Evolutionary conservation across 2,113 vertebrate species (phyloP).

Genomic region (Corythaixoides concolor): DNA sequence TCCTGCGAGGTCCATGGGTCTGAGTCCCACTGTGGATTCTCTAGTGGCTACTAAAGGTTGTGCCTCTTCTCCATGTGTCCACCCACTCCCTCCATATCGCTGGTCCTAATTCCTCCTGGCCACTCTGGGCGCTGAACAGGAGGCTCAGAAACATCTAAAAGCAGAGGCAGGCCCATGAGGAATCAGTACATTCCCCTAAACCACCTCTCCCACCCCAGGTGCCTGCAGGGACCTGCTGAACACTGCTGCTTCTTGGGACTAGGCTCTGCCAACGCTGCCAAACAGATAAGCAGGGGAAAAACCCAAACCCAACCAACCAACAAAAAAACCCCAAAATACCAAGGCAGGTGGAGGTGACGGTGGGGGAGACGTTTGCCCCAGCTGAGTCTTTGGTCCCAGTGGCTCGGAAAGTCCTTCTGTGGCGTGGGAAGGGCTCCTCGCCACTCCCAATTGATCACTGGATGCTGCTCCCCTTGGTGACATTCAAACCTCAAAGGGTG

Average conservation of each 20-base stretch:
- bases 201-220: neutral
- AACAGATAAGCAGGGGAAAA: neutral
- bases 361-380: neutral
- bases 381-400: neutral
- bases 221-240: neutral
- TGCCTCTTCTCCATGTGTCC: neutral
- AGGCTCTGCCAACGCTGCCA: rapidly evolving
- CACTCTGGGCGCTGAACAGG: neutral
- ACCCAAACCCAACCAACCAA: no score
- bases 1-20: neutral
- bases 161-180: neutral
- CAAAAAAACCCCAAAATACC: neutral
- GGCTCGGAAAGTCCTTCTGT: neutral
- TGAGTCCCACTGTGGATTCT: neutral
- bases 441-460: rapidly evolving
- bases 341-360: neutral
- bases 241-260: neutral
- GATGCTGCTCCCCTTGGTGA: rapidly evolving
- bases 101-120: neutral
- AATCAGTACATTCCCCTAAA: neutral
- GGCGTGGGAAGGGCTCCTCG: neutral
- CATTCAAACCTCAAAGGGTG: neutral
- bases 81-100: no score
- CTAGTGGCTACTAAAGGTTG: neutral
- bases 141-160: neutral